Base-by-base conservation (phyloP, 2,797 vertebrate genomes). In the Pseudochirops cupreus region DNA sequence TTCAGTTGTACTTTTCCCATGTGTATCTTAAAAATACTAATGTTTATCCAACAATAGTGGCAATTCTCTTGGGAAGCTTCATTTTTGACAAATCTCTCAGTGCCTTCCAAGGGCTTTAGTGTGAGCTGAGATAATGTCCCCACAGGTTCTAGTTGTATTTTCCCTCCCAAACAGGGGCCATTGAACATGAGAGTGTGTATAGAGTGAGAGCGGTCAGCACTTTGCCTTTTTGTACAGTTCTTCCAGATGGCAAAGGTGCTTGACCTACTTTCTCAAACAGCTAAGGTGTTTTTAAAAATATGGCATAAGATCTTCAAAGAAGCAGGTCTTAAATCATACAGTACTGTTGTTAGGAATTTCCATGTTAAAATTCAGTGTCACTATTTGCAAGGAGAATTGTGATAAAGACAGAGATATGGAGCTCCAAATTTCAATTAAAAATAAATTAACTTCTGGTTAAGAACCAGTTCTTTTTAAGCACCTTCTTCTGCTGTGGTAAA, bases 11-110 rank as follows among this genome's bases (percentile, higher is more conserved):
- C 87, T 94, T 91, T 96, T 97, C 74, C 96, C 94, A 0, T 96
- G 62, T 92, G 56, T 93, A 52, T 97, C 95, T 94, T 95, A 50
- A 31, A 94, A 95, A 96, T 96, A 92, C 93, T 56, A 31, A 90
- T 2, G 53, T 96, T 98, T 96, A 94, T 91, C 46, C 28, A 95
- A 92, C 95, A 96, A 16, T 94, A 96, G 98, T 95, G 98, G 97
- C 98, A 98, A 92, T 57, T 58, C 26, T 31, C 21, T 16, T 56
- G 18, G 11, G 26, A 26, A 91, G 62, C 3, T 94, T 97, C 82
- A 91, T 91, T 18, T 89, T 97, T 90, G 46, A 93, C 5, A 91
- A 12, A 53, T 92, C 96, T 96, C 87, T 11, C n/a, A 1, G 52
- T 96, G 93, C 92, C 55, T 97, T 97, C 89, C 96, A 56, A 92